Conservation (phyloP, 2,888 invertebrate genomes). For the Lymantria monacha region DNA sequence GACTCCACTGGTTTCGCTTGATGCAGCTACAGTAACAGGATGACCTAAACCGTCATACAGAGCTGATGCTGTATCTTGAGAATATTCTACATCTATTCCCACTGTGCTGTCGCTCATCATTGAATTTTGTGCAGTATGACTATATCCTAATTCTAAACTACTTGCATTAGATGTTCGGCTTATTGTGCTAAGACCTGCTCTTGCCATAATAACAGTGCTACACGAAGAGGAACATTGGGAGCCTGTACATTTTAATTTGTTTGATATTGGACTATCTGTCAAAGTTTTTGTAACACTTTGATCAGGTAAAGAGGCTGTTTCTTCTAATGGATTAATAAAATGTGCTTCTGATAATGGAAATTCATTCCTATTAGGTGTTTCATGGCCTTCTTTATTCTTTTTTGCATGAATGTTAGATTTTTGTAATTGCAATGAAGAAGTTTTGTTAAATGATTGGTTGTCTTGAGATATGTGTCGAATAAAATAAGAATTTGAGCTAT, state of each 20-base stretch:
- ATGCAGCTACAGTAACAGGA: constrained; percentile 84
- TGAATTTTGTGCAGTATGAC: constrained; percentile 94
- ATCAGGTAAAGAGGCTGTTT: constrained; percentile 62
- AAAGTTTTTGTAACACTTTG: constrained; percentile 72
- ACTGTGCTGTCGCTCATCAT: constrained; percentile 87
- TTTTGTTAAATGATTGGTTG: constrained; percentile 56
- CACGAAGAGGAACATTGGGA: constrained; percentile 94
- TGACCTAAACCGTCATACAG: constrained; percentile 79
- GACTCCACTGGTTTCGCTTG: constrained; percentile 93
- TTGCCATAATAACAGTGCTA: constrained; percentile 91
- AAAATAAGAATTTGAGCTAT: constrained; percentile 80
- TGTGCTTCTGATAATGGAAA: constrained; percentile 45
- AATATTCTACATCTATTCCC: constrained; percentile 85
- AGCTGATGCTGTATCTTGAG: constrained; percentile 81
- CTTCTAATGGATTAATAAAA: constrained; percentile 52
- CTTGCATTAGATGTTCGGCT: constrained; percentile 89
- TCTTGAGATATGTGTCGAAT: constrained; percentile 59
- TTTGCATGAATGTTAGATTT: constrained; percentile 56
- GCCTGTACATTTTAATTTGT: constrained; percentile 85
- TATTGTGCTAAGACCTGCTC: constrained; percentile 73
- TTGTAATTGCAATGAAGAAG: constrained; percentile 63
- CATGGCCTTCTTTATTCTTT: constrained; percentile 58
- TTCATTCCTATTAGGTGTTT: constrained; percentile 47
- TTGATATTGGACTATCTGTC: constrained; percentile 81
- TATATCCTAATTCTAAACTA: constrained; percentile 91